These are phyloP conservation scores for Yasuhikotakia modesta DNA, from an alignment of 2,797 vertebrate species.

Conservation along the genomic window DNA sequence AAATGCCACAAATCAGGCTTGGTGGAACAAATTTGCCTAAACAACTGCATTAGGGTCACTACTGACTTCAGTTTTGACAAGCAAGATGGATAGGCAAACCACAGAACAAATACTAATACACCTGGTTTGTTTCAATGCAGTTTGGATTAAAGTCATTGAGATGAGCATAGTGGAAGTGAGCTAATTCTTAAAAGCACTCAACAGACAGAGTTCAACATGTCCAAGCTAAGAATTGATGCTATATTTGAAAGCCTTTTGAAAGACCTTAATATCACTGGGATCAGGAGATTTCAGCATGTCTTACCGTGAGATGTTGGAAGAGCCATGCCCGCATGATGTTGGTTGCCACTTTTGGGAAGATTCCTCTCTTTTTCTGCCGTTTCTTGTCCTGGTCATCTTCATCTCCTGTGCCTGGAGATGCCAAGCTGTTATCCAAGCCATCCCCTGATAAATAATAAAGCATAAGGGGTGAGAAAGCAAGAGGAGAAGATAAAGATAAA, in stretches of 20 bases:
- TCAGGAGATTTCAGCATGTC: constrained; percentile 36
- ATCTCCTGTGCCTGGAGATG: constrained; percentile 92
- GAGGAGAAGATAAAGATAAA: constrained; percentile 12
- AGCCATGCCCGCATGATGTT: constrained; percentile 82
- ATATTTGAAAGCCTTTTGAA: neutral
- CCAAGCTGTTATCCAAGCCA: constrained; percentile 92
- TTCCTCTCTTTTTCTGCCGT: constrained; percentile 95
- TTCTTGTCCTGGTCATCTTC: constrained; percentile 97
- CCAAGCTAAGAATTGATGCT: neutral
- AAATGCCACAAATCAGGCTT: constrained; percentile 27
- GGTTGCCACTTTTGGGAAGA: constrained; percentile 86
- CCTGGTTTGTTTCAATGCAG: constrained; percentile 29
- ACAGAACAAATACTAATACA: constrained; percentile 38
- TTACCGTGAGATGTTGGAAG: constrained; percentile 97
- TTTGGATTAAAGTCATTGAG: constrained; percentile 55
- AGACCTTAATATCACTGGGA: neutral
- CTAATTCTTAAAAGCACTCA: constrained; percentile 12
- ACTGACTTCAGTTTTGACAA: constrained; percentile 12
- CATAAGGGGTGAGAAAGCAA: constrained; percentile 34
- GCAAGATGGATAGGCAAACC: neutral
- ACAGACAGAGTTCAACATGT: neutral
- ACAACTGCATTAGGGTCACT: neutral
- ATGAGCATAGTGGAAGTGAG: constrained; percentile 19
- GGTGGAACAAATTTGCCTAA: constrained; percentile 5
- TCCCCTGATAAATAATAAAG: constrained; percentile 77